These are phyloP conservation scores for Saccostrea echinata DNA, from an alignment of 1,140 invertebrate species.

Conservation along the genomic window DNA sequence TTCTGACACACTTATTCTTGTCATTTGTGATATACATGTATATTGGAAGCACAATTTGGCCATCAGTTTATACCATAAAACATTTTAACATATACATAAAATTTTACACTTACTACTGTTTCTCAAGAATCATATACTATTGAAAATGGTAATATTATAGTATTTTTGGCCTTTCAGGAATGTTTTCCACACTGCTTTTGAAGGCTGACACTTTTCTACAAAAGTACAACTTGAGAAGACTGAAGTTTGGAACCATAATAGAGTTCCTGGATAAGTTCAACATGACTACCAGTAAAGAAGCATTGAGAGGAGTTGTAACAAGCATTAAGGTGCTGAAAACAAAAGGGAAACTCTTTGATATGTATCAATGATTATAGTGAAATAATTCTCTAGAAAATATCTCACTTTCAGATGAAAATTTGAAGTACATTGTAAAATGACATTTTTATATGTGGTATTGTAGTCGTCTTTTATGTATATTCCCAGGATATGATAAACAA, in stretches of 20 bases:
- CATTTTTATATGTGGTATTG: neutral
- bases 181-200: slow-evolving; percentile 52
- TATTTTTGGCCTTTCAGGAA: slow-evolving; percentile 26
- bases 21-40: no score
- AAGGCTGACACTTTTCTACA: slow-evolving; percentile 55
- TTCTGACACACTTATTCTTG: no score
- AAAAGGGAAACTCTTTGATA: neutral
- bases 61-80: no score
- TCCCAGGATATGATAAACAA: slow-evolving; percentile 61
- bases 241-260: slow-evolving; percentile 60
- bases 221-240: slow-evolving; percentile 57
- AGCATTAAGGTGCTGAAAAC: slow-evolving; percentile 58
- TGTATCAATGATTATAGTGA: neutral
- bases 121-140: neutral
- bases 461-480: no score
- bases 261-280: slow-evolving; percentile 54
- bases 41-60: no score
- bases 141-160: neutral
- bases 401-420: neutral
- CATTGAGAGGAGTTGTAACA: slow-evolving; percentile 57
- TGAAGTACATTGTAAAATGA: neutral
- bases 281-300: slow-evolving; percentile 53
- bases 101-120: neutral
- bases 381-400: neutral
- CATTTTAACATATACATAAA: neutral